A percentile compares a stretch with the other conserved stretches of the same genome.
phyloP scores from a whole-genome alignment of 2,797 vertebrate species.

The Potorous gilbertii region DNA sequence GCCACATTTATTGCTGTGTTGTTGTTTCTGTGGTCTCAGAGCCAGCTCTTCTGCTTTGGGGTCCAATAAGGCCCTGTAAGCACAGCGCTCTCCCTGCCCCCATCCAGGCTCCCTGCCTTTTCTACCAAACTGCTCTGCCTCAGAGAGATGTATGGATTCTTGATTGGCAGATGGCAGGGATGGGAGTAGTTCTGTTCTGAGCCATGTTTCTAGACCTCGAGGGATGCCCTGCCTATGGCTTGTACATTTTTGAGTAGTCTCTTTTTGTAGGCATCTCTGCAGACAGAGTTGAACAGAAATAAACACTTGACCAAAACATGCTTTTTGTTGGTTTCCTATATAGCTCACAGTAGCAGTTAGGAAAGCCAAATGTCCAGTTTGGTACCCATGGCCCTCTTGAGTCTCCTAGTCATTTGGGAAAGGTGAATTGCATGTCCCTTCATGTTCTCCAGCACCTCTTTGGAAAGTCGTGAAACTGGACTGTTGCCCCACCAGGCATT shows the following conservation, averaged over 20 bases:
- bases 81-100: fast-evolving
- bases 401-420: neutral
- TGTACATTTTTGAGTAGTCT: neutral
- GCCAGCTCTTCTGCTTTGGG: neutral
- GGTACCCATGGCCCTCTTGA: neutral
- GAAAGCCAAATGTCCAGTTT: neutral
- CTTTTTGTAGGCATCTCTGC: neutral
- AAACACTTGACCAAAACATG: neutral
- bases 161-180: neutral
- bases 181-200: neutral
- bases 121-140: neutral
- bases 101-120: neutral
- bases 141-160: neutral
- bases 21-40: neutral
- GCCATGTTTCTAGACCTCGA: neutral
- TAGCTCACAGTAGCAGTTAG: neutral
- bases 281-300: neutral
- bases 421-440: neutral
- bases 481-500: neutral
- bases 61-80: neutral
- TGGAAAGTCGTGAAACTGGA: neutral
- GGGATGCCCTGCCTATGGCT: neutral
- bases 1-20: neutral
- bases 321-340: neutral
- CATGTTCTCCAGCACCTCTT: neutral